phyloP scores from a whole-genome alignment of 2,888 invertebrate genomes.

The Pediacus dermestoides region DNA sequence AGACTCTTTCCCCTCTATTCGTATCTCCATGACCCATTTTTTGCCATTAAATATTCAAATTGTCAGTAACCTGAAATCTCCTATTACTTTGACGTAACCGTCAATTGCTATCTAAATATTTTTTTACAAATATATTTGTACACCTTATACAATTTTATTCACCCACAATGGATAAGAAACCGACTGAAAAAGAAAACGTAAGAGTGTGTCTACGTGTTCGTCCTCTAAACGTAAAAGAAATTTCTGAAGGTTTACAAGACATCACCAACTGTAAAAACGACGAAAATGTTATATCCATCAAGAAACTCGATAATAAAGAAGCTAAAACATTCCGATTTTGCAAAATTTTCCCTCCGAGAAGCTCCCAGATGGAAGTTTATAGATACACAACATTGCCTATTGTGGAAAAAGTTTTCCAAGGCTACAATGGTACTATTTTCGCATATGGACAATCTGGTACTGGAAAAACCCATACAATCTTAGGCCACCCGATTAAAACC shows the following conservation, averaged over 20 bases:
- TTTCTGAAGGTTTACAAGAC: too few species aligned
- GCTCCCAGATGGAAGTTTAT: constrained; percentile 85
- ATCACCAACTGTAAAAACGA: too few species aligned
- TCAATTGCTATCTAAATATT: too few species aligned
- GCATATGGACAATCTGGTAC: constrained; percentile 90
- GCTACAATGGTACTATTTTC: constrained; percentile 89
- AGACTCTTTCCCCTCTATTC: too few species aligned
- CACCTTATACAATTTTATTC: too few species aligned
- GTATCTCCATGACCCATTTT: too few species aligned
- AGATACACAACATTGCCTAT: constrained; percentile 91
- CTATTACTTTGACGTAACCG: too few species aligned
- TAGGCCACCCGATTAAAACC: constrained; percentile 78
- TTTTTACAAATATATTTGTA: too few species aligned
- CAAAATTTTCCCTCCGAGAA: constrained; percentile 80
- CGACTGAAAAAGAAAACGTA: too few species aligned
- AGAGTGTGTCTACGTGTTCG: constrained; percentile 94
- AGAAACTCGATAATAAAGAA: constrained; percentile 58
- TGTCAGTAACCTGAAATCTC: too few species aligned
- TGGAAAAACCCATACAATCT: constrained; percentile 97
- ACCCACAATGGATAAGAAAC: too few species aligned
- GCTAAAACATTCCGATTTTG: constrained; percentile 88
- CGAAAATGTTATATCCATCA: constrained; percentile 66
- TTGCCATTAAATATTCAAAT: too few species aligned
- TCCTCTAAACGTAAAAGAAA: constrained; percentile 80
- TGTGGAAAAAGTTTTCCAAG: constrained; percentile 88